These are phyloP conservation scores for Enteromius paludinosus DNA, from an alignment of 2,797 vertebrate genomes.

Conservation along the genomic window DNA sequence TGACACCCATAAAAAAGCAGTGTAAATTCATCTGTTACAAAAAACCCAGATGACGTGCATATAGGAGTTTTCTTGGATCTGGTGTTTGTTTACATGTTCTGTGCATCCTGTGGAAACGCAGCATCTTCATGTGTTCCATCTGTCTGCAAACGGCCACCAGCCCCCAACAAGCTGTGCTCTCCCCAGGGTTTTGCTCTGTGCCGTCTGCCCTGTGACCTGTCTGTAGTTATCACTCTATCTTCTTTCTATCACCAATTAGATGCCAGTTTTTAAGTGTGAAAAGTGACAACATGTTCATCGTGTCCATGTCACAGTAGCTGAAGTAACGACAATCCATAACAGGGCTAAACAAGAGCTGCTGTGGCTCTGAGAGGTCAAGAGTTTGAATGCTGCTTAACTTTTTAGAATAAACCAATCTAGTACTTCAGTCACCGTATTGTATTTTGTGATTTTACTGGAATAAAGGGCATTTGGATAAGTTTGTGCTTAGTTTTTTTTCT, in stretches of 20 bases:
- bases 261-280: constrained; percentile 26
- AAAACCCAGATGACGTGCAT: constrained; percentile 27
- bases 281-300: constrained; percentile 29
- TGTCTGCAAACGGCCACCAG: constrained; percentile 56
- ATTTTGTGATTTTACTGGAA: background rate
- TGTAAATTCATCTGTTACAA: constrained; percentile 16
- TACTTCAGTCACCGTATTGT: background rate
- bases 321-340: background rate
- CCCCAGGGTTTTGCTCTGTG: constrained; percentile 30
- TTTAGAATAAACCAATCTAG: background rate
- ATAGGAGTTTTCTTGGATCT: constrained; percentile 52
- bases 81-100: constrained; percentile 44
- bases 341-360: background rate
- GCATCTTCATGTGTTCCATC: constrained; percentile 54
- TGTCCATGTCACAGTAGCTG: constrained; percentile 12
- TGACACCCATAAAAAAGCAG: background rate
- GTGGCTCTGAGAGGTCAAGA: background rate
- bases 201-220: constrained; percentile 55
- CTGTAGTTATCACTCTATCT: constrained; percentile 41
- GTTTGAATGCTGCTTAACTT: background rate
- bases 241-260: constrained; percentile 12
- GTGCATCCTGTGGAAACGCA: constrained; percentile 56
- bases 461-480: background rate
- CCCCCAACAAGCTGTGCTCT: constrained; percentile 51
- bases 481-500: background rate